phyloP scores from a whole-genome alignment of 2,113 vertebrate species.

The Microcebus griseorufus region DNA sequence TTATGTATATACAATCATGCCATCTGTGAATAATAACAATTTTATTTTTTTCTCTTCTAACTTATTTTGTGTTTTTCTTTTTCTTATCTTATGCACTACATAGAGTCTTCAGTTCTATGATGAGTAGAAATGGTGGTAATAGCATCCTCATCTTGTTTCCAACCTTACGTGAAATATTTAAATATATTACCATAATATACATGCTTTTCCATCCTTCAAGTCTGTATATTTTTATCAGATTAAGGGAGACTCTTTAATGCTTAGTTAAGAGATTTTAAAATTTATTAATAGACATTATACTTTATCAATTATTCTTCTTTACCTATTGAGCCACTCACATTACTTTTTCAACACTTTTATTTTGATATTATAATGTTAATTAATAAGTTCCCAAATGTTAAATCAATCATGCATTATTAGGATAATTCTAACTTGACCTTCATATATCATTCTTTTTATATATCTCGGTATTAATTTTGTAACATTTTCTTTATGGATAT shows the following conservation, averaged over 20 bases:
- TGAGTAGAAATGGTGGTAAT: background rate
- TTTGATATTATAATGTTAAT: background rate
- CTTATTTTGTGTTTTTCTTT: background rate
- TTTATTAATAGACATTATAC: background rate
- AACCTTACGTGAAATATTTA: background rate
- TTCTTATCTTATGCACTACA: background rate
- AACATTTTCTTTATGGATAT: background rate
- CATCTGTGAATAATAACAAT: too few relatives aligned
- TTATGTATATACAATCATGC: too few relatives aligned
- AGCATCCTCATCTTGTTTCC: background rate
- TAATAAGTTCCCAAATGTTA: background rate
- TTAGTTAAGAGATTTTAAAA: background rate
- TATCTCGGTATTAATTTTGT: background rate
- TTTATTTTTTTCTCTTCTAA: too few relatives aligned
- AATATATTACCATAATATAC: background rate
- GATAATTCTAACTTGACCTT: background rate
- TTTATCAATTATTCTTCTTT: background rate
- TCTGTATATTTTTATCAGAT: background rate
- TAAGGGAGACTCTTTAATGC: background rate
- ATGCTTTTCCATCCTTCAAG: background rate
- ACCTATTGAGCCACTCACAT: background rate
- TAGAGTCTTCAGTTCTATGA: background rate
- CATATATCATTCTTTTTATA: background rate
- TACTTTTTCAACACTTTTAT: background rate
- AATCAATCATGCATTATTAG: background rate